Evolutionary conservation across 2,113 vertebrate species (phyloP), one percentile per base, ranked within the genome.

Genomic region (Passer domesticus): DNA sequence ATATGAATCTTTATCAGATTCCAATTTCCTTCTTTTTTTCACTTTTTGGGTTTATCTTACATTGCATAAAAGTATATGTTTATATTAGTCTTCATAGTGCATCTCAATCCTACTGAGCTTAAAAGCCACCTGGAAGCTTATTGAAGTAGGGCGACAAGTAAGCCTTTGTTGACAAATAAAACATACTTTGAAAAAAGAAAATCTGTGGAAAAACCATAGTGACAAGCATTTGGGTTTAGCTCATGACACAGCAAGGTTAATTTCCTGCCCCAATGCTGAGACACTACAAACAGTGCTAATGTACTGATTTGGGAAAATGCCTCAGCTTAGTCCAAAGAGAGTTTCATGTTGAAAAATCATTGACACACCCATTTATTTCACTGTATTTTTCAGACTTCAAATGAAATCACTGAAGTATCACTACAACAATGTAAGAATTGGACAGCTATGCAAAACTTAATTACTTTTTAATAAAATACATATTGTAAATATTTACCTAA

Each of bases 241-340:
- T 91, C 70, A 7, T 91, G 95, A 75, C 47, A 47, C 52, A 91
- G 69, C 24, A 47, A 90, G 91, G 94, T 95, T 92, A 92, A 74
- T 92, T 89, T 92, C 79, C 66, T 85, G 73, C n/a, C 60, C 91
- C 92, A 95, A 7, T 87, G 60, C 78, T 81, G 91, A 91, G 83
- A 84, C 49, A 85, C 33, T 92, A 75, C 47, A 92, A 70, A 53
- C 30, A 84, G 28, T 87, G 46, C n/a, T 83, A 82, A 89, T 82
- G 30, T 72, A 92, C 13, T 87, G n/a, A 44, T 58, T 84, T 70
- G 58, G 24, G 60, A 43, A 81, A 92, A 77, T 53, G 20, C 75
- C 55, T 94, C 83, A 79, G 56, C 60, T 95, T 93, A 80, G 55
- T 81, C 73, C 84, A 46, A 39, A 81, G 72, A 94, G 81, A 92